Percentiles rank a stretch among this genome's conserved stretches.
phyloP scores from a whole-genome alignment of 2,797 vertebrate species.

The Corythornis leucogaster region DNA sequence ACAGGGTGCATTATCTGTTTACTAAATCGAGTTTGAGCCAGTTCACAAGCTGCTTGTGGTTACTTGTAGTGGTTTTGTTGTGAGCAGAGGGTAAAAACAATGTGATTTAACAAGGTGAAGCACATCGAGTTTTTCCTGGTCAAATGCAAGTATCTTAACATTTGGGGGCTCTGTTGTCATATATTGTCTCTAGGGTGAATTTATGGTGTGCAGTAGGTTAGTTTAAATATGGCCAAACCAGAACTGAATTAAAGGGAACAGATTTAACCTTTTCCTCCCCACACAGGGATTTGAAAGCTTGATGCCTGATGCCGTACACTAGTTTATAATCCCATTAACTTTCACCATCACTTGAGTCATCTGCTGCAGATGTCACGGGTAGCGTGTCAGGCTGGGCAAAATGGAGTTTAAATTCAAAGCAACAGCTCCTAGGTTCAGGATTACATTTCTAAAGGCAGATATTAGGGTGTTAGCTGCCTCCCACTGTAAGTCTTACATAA shows the following conservation, averaged over 20 bases:
- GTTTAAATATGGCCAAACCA: background rate
- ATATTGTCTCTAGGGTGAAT: background rate
- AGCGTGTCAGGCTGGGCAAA: background rate
- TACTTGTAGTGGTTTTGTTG: background rate
- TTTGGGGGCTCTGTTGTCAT: background rate
- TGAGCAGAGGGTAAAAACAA: background rate
- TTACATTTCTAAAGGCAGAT: background rate
- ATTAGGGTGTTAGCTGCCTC: background rate
- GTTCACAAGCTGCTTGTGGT: constrained; percentile 6
- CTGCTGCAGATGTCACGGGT: fast-evolving
- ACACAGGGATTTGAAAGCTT: background rate
- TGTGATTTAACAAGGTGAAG: background rate
- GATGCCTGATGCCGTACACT: background rate
- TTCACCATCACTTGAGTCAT: background rate
- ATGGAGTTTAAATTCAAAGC: background rate
- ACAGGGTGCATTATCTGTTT: constrained; percentile 22
- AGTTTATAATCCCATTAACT: background rate
- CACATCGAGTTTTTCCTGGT: background rate
- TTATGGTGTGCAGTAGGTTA: background rate
- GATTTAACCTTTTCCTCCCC: background rate
- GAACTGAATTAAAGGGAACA: background rate
- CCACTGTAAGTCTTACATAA: background rate
- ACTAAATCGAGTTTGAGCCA: background rate
- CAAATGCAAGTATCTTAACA: background rate
- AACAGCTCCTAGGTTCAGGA: background rate